These are phyloP conservation scores for Sigmodon hispidus DNA, from an alignment of 2,113 vertebrate species.

Conservation along the genomic window DNA sequence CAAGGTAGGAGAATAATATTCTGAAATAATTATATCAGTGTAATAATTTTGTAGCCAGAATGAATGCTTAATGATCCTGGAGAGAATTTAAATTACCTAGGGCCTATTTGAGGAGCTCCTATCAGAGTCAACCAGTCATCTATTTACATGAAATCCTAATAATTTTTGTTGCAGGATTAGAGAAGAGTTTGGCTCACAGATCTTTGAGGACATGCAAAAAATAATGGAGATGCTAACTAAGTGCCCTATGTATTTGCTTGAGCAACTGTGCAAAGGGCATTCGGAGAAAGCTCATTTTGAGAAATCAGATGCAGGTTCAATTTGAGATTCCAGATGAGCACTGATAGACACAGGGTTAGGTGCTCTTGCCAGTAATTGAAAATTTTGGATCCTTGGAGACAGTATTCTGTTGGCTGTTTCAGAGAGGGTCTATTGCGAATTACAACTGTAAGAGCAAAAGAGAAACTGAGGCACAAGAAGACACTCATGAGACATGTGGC, in stretches of 20 bases:
- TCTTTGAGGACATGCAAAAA: not conserved
- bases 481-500: not conserved
- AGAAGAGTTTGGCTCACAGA: not conserved
- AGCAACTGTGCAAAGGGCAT: not conserved
- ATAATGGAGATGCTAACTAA: not conserved
- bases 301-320: not conserved
- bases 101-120: constrained; percentile 6
- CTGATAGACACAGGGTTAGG: not conserved
- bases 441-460: not conserved
- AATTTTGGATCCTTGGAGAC: not conserved
- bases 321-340: not conserved
- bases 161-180: not conserved
- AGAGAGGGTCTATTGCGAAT: not conserved
- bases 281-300: not conserved
- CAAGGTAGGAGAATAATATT: not conserved
- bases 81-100: not conserved
- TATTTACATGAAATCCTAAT: not conserved
- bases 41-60: constrained; percentile 30
- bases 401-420: not conserved
- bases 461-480: not conserved
- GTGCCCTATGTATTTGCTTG: not conserved
- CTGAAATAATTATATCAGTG: not conserved
- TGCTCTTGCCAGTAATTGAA: not conserved
- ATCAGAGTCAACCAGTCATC: not conserved
- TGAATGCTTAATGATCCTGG: not conserved